phyloP scores from a whole-genome alignment of 2,888 invertebrate species.

The Orthosia cruda region DNA sequence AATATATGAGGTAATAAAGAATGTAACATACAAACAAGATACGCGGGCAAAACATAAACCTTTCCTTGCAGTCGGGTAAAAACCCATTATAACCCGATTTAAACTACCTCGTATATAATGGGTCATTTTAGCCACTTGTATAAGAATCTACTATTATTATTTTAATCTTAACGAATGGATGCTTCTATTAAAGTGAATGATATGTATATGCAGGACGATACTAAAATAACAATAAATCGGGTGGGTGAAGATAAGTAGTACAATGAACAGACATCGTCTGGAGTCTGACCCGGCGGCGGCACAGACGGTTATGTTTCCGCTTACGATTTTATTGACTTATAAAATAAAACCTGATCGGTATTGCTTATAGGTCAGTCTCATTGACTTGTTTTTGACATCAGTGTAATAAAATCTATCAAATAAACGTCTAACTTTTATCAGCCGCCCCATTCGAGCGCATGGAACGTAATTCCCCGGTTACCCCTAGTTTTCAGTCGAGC shows the following conservation, averaged over 20 bases:
- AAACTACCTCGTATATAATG: too few species aligned
- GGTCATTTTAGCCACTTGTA: too few species aligned
- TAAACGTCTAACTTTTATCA: constrained; percentile 13
- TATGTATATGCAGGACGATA: constrained; percentile 14
- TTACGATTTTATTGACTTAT: constrained; percentile 63
- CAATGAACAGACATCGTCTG: constrained; percentile 59
- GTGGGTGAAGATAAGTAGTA: constrained; percentile 50
- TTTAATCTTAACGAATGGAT: neutral
- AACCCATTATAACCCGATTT: too few species aligned
- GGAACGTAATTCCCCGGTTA: neutral
- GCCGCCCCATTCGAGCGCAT: constrained; percentile 8
- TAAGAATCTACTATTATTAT: too few species aligned
- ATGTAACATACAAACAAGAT: too few species aligned
- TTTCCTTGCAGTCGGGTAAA: too few species aligned
- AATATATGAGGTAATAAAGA: too few species aligned
- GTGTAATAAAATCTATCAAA: constrained; percentile 35
- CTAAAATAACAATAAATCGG: constrained; percentile 33
- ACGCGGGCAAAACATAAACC: too few species aligned
- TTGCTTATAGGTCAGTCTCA: constrained; percentile 33
- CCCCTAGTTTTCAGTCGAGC: constrained; percentile 7
- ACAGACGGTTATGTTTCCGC: constrained; percentile 66
- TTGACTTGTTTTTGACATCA: constrained; percentile 35
- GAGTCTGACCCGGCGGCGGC: constrained; percentile 53
- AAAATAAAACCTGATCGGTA: constrained; percentile 58
- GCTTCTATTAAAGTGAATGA: neutral